Conservation (phyloP, 2,888 invertebrate genomes). For the Diplazon laetatorius region DNA sequence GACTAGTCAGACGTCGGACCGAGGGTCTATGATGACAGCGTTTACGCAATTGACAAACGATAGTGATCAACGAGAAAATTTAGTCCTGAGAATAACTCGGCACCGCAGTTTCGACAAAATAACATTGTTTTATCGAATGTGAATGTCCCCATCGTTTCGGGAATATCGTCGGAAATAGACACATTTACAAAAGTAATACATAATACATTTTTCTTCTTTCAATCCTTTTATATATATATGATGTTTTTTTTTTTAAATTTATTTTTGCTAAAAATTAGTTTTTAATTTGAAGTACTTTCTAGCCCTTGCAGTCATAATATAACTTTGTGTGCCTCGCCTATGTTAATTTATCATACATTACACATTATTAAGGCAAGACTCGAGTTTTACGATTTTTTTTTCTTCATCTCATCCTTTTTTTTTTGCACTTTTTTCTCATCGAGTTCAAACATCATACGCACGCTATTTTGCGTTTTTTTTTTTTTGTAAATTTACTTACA, state of each 20-base stretch:
- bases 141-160: conserved; percentile 33
- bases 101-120: not conserved
- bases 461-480: conserved; percentile 14
- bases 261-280: conserved; percentile 54
- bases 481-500: conserved; percentile 31
- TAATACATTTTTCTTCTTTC: conserved; percentile 48
- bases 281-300: conserved; percentile 47
- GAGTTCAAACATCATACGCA: conserved; percentile 28
- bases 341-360: conserved; percentile 56
- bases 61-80: no score
- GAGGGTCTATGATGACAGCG: no score
- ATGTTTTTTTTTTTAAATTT: conserved; percentile 36
- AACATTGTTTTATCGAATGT: conserved; percentile 31
- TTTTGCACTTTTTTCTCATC: conserved; percentile 4
- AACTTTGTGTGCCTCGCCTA: conserved; percentile 57
- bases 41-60: no score
- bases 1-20: no score
- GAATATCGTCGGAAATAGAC: conserved; percentile 60
- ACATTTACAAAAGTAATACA: conserved; percentile 71
- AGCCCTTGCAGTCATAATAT: conserved; percentile 60
- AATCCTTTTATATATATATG: no score
- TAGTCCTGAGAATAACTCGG: conserved; percentile 31
- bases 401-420: conserved; percentile 29
- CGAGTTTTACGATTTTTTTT: conserved; percentile 18
- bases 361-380: conserved; percentile 67